Conservation (phyloP, 2,113 vertebrate genomes). For the Paradisaea rubra region DNA sequence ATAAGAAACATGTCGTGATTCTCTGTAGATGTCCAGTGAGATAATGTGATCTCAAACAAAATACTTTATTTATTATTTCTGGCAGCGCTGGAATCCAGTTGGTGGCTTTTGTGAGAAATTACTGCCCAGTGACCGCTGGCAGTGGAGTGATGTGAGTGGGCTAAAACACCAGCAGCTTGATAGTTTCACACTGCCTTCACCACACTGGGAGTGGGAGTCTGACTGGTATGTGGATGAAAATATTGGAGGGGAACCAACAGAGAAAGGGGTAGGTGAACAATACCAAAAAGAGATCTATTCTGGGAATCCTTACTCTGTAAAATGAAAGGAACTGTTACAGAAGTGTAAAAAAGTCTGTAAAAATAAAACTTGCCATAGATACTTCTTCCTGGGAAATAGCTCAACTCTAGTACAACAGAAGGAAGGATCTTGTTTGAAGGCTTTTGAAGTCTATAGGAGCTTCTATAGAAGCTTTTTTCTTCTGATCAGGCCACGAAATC, state of each 20-base stretch:
- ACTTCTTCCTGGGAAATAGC: background rate
- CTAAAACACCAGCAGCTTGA: constrained; percentile 84
- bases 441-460: background rate
- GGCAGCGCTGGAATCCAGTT: constrained; percentile 94
- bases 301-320: background rate
- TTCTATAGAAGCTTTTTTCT: background rate
- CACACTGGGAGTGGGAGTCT: constrained; percentile 95
- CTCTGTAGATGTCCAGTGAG: background rate
- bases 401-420: background rate
- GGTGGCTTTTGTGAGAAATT: constrained; percentile 91
- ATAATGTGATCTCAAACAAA: background rate
- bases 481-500: background rate
- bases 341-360: background rate
- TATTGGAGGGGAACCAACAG: constrained; percentile 92
- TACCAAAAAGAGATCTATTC: background rate
- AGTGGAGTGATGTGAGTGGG: constrained; percentile 93
- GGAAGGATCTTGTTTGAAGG: background rate
- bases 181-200: constrained; percentile 81
- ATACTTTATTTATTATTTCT: background rate
- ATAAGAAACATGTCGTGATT: background rate
- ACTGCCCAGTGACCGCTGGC: constrained; percentile 95
- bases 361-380: background rate
- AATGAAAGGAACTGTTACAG: background rate
- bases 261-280: constrained; percentile 86
- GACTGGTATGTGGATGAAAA: constrained; percentile 96